Percentiles rank a stretch among this genome's conserved stretches.
These are phyloP conservation scores for Amyelois transitella DNA, from an alignment of 1,140 invertebrate species.

Conservation along the genomic window DNA sequence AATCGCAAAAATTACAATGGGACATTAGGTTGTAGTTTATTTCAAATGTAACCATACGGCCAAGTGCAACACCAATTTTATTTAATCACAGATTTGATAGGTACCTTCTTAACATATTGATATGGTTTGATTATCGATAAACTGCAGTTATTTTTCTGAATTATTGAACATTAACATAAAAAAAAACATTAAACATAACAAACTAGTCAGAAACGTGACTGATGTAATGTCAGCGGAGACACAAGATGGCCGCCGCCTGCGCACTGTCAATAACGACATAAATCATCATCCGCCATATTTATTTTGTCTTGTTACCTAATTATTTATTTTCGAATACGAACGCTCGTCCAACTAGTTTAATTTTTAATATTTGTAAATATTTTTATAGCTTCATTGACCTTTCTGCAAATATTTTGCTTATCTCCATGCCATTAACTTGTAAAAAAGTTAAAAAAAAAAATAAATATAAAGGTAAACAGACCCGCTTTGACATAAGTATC, in stretches of 20 bases:
- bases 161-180: too few species aligned
- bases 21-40: too few species aligned
- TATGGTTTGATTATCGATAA: too few species aligned
- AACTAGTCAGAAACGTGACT: slow-evolving; percentile 27
- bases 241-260: slow-evolving; percentile 49
- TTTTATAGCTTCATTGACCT: slow-evolving; percentile 15
- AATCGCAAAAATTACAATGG: too few species aligned
- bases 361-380: neutral
- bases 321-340: slow-evolving; percentile 4
- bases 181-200: neutral
- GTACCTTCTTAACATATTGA: too few species aligned
- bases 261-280: slow-evolving; percentile 51
- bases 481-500: too few species aligned
- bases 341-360: neutral
- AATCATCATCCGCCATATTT: slow-evolving; percentile 58
- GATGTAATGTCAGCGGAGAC: slow-evolving; percentile 54
- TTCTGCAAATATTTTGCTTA: neutral
- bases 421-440: neutral
- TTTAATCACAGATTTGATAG: too few species aligned
- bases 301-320: slow-evolving; percentile 24
- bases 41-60: too few species aligned
- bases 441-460: too few species aligned
- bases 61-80: too few species aligned
- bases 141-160: too few species aligned
- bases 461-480: too few species aligned